Evolutionary conservation across 2,113 vertebrate species (phyloP).

Genomic region (Pterocles burchelli): DNA sequence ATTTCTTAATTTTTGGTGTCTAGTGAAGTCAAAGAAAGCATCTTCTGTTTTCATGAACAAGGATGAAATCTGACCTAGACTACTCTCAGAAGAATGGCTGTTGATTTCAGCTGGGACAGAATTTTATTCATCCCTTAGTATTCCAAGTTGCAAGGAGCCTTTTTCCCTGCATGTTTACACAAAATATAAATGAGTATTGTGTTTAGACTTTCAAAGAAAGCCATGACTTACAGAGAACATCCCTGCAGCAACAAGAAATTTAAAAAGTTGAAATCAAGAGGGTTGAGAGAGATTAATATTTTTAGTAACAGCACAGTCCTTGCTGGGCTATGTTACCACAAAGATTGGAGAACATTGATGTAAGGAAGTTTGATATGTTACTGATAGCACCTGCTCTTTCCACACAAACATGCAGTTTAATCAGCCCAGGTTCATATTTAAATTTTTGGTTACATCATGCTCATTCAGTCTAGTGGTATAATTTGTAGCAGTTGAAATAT

Average conservation of each 20-base stretch:
- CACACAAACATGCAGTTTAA: background rate
- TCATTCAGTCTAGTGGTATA: background rate
- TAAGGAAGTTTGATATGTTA: background rate
- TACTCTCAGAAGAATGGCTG: background rate
- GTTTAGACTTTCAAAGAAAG: background rate
- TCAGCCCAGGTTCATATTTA: background rate
- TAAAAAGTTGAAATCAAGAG: background rate
- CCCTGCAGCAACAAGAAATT: background rate
- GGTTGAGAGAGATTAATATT: background rate
- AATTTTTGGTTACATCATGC: background rate
- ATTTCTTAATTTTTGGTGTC: background rate
- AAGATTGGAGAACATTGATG: background rate
- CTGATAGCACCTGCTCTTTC: background rate
- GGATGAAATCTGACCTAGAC: background rate
- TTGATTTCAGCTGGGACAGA: background rate
- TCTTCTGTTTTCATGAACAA: background rate
- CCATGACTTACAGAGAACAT: background rate
- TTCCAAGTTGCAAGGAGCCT: background rate
- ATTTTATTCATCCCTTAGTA: background rate
- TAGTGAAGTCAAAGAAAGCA: background rate
- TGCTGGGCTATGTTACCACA: background rate
- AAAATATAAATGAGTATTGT: background rate
- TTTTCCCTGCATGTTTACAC: background rate
- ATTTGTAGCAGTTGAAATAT: background rate
- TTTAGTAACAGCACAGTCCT: background rate